Base-by-base conservation (phyloP, 2,113 vertebrate species). In the Choloepus hoffmanni region DNA sequence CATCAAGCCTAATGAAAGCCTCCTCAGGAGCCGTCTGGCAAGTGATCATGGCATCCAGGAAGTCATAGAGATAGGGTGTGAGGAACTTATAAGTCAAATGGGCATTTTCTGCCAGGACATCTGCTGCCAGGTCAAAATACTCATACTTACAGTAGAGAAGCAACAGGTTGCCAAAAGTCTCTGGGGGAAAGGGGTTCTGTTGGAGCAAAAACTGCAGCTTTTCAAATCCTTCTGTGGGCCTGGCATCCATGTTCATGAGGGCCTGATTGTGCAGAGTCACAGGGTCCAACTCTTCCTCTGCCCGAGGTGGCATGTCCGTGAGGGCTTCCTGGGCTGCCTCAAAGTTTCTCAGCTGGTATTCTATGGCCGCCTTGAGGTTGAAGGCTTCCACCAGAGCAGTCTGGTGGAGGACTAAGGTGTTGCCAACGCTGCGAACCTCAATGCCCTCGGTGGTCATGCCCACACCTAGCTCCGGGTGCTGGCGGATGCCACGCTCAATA, bases 201-300 rank as follows among this genome's bases (percentile, higher is more conserved):
- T 99, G 99, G 85, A 99, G 98, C 70, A 99, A 98, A 95, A 99
- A 99, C 94, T 99, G 99, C 58, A 99, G 98, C 89, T 99, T 99
- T 97, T 99, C 99, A 84, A 99, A 99, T 5, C 99, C 99, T 91
- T 99, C 99, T 0, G 99, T 99, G 3, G 99, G 99, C 92, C 98
- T 99, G 5, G 88, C 89, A 93, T 99, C 99, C 99, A 99, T 99
- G 98, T 99, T 99, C 98, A 99, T 97, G 30, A 99, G 98, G 0
- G 99, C 99, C 97, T 99, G 99, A 98, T 99, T 99, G 97, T 99
- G 99, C 90, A 99, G 98, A 0, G 99, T 99, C 97, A 99, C 99
- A 0, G 99, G 99, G 90, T 99, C 99, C 95, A 99, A 94, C 97
- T 99, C 99, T 95, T 99, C 99, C 78, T 99, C 99, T 0, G 99